phyloP scores from a whole-genome alignment of 2,888 invertebrate species.

The Eurytoma californica region DNA sequence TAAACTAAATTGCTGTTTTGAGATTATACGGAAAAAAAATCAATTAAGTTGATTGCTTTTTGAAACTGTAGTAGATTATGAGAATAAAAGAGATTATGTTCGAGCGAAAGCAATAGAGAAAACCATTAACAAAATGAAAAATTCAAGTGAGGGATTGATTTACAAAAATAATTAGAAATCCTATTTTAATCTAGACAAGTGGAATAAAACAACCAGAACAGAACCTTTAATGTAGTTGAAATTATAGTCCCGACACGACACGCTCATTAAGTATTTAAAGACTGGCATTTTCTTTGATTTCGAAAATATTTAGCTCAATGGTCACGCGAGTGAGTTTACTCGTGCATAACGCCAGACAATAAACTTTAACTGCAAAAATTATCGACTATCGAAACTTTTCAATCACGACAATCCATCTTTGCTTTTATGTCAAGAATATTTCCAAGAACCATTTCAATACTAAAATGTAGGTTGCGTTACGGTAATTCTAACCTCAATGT shows the following conservation, averaged over 20 bases:
- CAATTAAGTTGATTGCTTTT: constrained; percentile 31
- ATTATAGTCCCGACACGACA: neutral
- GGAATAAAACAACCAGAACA: neutral
- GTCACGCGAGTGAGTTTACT: constrained; percentile 11
- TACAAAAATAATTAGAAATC: constrained; percentile 6
- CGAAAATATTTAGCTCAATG: constrained; percentile 22
- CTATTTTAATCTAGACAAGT: constrained; percentile 23
- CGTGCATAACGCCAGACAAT: neutral
- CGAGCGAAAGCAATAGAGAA: neutral
- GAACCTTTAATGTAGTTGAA: neutral
- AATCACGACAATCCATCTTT: constrained; percentile 9
- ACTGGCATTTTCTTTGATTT: constrained; percentile 19
- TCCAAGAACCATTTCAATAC: constrained; percentile 24
- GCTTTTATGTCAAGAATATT: constrained; percentile 12
- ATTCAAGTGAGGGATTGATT: neutral
- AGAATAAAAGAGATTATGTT: neutral
- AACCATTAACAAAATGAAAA: neutral
- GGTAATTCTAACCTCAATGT: constrained; percentile 31
- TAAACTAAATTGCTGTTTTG: constrained; percentile 1
- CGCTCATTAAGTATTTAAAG: constrained; percentile 29
- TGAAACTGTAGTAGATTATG: neutral
- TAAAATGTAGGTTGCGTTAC: constrained; percentile 44
- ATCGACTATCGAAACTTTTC: constrained; percentile 33
- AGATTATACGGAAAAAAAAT: constrained; percentile 15
- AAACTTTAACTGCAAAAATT: constrained; percentile 28